phyloP scores from a whole-genome alignment of 2,888 invertebrate species.

The Apotomis turbidana region DNA sequence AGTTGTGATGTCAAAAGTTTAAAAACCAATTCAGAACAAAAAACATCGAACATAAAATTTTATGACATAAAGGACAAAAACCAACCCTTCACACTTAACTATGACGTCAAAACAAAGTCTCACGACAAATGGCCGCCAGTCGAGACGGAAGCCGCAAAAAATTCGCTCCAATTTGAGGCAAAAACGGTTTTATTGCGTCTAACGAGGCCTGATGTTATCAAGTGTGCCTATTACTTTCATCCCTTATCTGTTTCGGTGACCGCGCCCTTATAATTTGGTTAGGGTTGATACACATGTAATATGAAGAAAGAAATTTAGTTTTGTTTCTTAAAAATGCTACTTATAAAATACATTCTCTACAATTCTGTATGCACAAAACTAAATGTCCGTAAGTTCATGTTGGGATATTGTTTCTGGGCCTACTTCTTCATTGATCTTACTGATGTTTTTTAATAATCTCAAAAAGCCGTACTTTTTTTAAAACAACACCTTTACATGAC shows the following conservation, averaged over 20 bases:
- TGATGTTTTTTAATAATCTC: too few relatives aligned
- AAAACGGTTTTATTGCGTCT: constrained; percentile 77
- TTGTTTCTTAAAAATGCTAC: background rate
- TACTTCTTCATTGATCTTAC: too few relatives aligned
- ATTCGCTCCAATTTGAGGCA: constrained; percentile 72
- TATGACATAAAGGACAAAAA: constrained; percentile 16
- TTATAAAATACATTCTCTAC: too few relatives aligned
- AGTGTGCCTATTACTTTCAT: constrained; percentile 76
- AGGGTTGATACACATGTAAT: constrained; percentile 61
- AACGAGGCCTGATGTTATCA: constrained; percentile 79
- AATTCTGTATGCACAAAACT: too few relatives aligned
- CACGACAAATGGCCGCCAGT: constrained; percentile 74
- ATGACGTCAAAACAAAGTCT: constrained; percentile 51
- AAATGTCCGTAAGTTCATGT: too few relatives aligned
- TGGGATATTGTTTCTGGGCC: too few relatives aligned
- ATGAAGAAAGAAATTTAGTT: background rate
- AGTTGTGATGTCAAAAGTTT: too few relatives aligned
- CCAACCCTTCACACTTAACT: constrained; percentile 35
- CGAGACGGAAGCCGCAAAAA: constrained; percentile 74
- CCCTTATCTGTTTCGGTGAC: constrained; percentile 72
- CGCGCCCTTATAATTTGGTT: constrained; percentile 72
- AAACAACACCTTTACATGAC: too few relatives aligned
- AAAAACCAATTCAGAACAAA: background rate
- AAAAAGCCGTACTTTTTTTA: too few relatives aligned
- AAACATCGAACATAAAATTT: constrained; percentile 7